Evolutionary conservation across 1,140 invertebrate genomes (phyloP), one percentile per base, ranked within the genome.

Genomic region (Drosophila suzukii): DNA sequence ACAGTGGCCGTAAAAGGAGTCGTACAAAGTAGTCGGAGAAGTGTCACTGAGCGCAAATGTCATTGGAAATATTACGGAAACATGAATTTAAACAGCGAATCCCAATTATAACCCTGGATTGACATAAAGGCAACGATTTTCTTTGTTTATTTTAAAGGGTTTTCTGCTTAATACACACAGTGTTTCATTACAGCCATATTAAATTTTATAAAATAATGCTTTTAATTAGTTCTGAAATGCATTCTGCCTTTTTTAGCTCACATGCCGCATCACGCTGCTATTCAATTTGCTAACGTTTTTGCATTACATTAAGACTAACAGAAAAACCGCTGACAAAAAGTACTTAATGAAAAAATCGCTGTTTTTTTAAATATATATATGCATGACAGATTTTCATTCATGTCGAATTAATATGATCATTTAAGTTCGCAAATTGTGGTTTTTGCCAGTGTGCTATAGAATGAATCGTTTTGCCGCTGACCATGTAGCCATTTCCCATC

Each of bases 391-490:
- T 13, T 13, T 38, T 8, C n/a, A 17, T 27, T 13, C 24, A 49
- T 11, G n/a, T 17, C 7, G 34, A 17, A 43, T 17, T 43, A 43
- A 62, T 43, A 43, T 34, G 7, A 34, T n/a, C 27, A 15, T 49
- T 65, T 47, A 15, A 46, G 27, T 20, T 2, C 7, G 4, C 4
- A 34, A 34, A 32, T 57, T 32, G 15, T 15, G 20, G 32, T 20
- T 71, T 27, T 58, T 71, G 17, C 12, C 44, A 71, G 65, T 58
- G 66, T 57, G 20, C 36, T 41, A 11, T 32, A 12, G 46, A 71
- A 86, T 88, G 83, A 83, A 86, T 86, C 83, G 83, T 62, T 86
- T 43, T 75, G 54, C 50, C 57, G 58, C 66, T 85, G 55, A 59
- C 75, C 73, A 66, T 61, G 39, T 59, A 30, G 44, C 43, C 36